phyloP scores from a whole-genome alignment of 1,140 invertebrate species.

The Tetramorium simillimum region DNA sequence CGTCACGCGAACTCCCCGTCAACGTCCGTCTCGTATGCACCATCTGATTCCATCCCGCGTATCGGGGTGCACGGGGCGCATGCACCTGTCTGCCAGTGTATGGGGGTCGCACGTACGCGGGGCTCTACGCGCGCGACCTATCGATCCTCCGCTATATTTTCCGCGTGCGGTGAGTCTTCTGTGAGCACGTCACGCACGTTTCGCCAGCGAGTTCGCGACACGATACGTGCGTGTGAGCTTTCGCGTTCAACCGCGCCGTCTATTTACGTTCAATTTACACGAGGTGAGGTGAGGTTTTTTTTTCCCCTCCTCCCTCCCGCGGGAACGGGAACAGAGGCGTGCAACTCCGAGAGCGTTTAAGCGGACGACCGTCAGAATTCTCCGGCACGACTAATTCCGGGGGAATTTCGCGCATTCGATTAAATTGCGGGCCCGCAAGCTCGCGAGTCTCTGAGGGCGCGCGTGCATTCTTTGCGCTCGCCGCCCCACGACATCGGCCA shows the following conservation, averaged over 20 bases:
- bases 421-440: neutral
- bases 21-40: neutral
- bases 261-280: constrained; percentile 6
- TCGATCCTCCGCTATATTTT: constrained; percentile 57
- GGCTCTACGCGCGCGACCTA: constrained; percentile 26
- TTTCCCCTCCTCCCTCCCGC: neutral
- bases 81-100: constrained; percentile 38
- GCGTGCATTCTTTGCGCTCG: neutral
- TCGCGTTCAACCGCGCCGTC: neutral
- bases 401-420: neutral
- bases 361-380: neutral
- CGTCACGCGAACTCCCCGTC: neutral
- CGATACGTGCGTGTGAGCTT: neutral
- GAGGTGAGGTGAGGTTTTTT: neutral
- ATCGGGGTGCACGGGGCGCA: constrained; percentile 31
- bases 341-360: neutral
- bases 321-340: neutral
- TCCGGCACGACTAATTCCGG: neutral
- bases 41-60: constrained; percentile 14
- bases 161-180: neutral
- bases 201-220: neutral
- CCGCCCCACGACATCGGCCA: neutral
- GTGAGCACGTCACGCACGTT: neutral
- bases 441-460: neutral
- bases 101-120: constrained; percentile 23